These are phyloP conservation scores for Pseudopleuronectes americanus DNA, from an alignment of 2,797 vertebrate species.

Conservation along the genomic window DNA sequence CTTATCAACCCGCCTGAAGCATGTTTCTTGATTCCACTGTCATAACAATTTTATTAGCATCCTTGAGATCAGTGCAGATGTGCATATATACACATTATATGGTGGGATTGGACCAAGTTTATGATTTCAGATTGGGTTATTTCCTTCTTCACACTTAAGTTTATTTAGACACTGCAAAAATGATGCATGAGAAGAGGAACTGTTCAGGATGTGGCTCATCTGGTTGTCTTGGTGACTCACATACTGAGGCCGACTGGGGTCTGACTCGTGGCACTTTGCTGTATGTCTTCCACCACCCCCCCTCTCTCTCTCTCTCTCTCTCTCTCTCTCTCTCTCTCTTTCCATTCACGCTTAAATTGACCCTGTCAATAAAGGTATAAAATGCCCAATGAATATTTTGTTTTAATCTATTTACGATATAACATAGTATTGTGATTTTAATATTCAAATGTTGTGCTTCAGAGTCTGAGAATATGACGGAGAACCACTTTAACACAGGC, in stretches of 20 bases:
- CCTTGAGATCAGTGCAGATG: constrained; percentile 42
- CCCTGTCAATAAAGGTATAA: too few relatives aligned
- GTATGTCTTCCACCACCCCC: too few relatives aligned
- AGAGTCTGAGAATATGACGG: neutral
- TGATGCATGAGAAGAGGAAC: neutral
- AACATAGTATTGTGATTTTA: too few relatives aligned
- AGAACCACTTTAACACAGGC: neutral
- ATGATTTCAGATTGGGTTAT: neutral
- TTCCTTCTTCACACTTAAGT: neutral
- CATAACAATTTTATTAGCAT: constrained; percentile 6
- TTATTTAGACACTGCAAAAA: neutral
- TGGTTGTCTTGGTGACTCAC: too few relatives aligned
- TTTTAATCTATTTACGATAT: too few relatives aligned
- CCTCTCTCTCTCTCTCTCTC: too few relatives aligned
- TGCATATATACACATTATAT: neutral
- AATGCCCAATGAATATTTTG: neutral
- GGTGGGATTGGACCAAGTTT: neutral
- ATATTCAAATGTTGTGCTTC: neutral
- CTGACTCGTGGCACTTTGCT: too few relatives aligned
- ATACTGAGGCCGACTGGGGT: too few relatives aligned
- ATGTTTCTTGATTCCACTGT: neutral
- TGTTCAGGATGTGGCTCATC: too few relatives aligned
- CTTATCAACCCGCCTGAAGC: constrained; percentile 1
- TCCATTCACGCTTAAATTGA: too few relatives aligned
- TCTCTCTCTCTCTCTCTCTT: too few relatives aligned